These are phyloP conservation scores for Melinopterus prodromus DNA, from an alignment of 2,888 invertebrate species.

Conservation along the genomic window DNA sequence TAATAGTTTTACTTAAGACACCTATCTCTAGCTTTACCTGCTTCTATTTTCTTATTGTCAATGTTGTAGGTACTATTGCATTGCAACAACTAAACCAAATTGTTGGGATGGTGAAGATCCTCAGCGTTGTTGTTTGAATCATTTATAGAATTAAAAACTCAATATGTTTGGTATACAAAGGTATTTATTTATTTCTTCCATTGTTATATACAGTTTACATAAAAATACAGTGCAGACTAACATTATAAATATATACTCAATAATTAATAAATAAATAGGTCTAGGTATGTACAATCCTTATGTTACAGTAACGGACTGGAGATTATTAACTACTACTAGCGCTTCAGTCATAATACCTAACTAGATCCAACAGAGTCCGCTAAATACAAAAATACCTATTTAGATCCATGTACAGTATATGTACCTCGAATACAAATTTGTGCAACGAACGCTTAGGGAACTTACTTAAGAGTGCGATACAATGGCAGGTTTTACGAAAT, in stretches of 20 bases:
- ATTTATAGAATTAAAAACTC: neutral
- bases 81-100: too few species aligned
- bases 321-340: neutral
- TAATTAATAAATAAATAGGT: neutral
- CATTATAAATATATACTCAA: neutral
- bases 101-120: too few species aligned
- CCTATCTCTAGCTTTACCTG: too few species aligned
- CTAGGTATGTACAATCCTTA: conserved; percentile 4
- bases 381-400: neutral
- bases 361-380: neutral
- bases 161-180: neutral
- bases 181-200: neutral
- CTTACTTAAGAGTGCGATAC: neutral
- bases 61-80: too few species aligned
- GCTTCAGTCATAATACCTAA: neutral
- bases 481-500: conserved; percentile 4
- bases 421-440: neutral
- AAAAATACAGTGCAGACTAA: conserved; percentile 4
- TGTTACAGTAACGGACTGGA: neutral
- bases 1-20: too few species aligned
- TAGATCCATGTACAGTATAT: neutral
- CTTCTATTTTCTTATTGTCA: too few species aligned
- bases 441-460: neutral
- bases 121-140: too few species aligned
- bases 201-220: conserved; percentile 4